Evolutionary conservation across 2,113 vertebrate genomes (phyloP).

Genomic region (Manacus vitellinus): DNA sequence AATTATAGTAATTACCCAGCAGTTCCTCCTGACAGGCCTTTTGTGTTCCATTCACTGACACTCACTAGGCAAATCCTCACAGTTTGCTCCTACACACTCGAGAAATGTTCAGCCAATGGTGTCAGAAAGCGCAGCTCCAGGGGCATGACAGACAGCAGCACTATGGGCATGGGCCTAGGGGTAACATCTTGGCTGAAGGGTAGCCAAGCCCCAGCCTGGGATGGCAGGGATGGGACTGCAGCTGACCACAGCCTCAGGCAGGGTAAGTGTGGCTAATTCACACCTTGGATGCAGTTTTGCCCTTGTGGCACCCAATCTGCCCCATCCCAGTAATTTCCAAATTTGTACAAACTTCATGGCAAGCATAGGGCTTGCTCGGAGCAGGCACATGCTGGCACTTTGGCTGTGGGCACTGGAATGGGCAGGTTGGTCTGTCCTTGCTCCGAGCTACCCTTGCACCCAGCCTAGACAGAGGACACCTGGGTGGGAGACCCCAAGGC

Average conservation of each 20-base stretch:
- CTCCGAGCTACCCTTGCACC: background rate
- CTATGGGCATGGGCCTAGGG: accelerated
- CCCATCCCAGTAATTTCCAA: accelerated
- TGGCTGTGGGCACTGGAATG: too few species aligned
- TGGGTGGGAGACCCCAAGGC: too few species aligned
- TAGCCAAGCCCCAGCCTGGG: background rate
- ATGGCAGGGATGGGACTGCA: accelerated
- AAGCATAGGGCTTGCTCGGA: accelerated
- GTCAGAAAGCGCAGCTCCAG: background rate
- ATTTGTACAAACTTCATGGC: accelerated
- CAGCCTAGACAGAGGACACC: background rate
- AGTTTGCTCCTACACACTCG: background rate
- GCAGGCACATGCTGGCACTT: accelerated
- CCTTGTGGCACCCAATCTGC: accelerated
- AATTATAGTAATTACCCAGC: constrained; percentile 59
- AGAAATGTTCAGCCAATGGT: background rate
- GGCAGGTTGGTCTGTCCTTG: background rate
- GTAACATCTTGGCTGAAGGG: background rate
- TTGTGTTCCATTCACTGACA: constrained; percentile 46
- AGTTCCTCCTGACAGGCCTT: constrained; percentile 56
- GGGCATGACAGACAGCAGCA: accelerated
- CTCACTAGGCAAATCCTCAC: constrained; percentile 45
- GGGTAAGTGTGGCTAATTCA: background rate
- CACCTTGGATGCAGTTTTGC: accelerated
- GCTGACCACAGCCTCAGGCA: background rate